Base-by-base conservation (phyloP, 1,140 invertebrate genomes). In the Pachypsylla venusta region DNA sequence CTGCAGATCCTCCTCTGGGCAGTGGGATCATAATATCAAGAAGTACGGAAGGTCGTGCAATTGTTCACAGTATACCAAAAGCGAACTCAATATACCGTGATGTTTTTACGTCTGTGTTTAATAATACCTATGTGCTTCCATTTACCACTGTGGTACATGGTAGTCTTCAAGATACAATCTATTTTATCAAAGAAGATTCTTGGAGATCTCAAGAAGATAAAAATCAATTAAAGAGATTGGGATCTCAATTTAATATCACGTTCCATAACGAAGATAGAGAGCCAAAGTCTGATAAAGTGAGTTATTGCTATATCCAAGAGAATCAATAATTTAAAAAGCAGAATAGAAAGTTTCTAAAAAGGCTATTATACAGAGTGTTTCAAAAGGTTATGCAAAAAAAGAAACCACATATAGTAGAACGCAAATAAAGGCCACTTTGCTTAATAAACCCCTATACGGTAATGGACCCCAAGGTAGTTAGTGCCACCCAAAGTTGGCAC, bases 31-130 rank as follows among this genome's bases (percentile, higher is more conserved):
- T 95, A 0, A 81, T 95, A 0, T 93, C 91, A 0, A 78, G 86
- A 35, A 83, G 84, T 3, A 71, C 76, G 2, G 82, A 86, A 22
- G 85, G 84, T 0, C 82, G 85, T 64, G 89, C 89, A 1, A 83
- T 90, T 1, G 84, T 93, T 1, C 88, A 85, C 1, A 84, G 87
- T 63, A 87, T 90, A 1, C 87, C 87, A 5, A 84, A 86, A 0
- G 87, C 89, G 0, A 91, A 91, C 69, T 78, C 87, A 14, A 89
- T 93, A 63, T 87, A 89, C 66, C 77, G 83, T n/a, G 90, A 93
- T 70, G 90, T 94, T 0, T 89, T 93, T 65, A 93, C 89, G 0
- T 89, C 89, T 1, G 89, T 98, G 0, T 89, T 98, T 68, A 96
- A 97, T 70, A 80, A 87, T 59, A 93, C 92, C 0, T 83, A 85